Evolutionary conservation across 2,797 vertebrate genomes (phyloP).

Genomic region (Eutrigla gurnardus): DNA sequence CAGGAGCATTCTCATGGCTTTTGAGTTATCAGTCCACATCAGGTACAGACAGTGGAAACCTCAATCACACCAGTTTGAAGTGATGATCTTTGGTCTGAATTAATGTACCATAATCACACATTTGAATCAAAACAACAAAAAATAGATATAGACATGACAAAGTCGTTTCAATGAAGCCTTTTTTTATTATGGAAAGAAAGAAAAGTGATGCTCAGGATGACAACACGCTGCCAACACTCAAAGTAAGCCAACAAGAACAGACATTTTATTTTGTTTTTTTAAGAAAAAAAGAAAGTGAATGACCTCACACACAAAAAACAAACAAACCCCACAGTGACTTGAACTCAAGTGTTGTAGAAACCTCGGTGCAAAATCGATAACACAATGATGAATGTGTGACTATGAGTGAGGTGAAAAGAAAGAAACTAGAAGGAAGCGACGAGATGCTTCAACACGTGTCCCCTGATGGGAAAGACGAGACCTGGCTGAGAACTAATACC

Average conservation of each 20-base stretch:
- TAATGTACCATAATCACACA: slow-evolving; percentile 24
- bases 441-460: slow-evolving; percentile 18
- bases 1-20: slow-evolving; percentile 43
- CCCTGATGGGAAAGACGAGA: slow-evolving; percentile 68
- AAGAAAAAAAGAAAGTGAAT: slow-evolving; percentile 31
- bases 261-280: slow-evolving; percentile 20
- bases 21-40: slow-evolving; percentile 10
- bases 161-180: slow-evolving; percentile 71
- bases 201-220: slow-evolving; percentile 60
- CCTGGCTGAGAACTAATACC: slow-evolving; percentile 65
- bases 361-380: slow-evolving; percentile 76
- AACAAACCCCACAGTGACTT: slow-evolving; percentile 41
- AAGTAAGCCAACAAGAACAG: slow-evolving; percentile 56
- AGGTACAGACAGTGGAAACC: slow-evolving; percentile 24
- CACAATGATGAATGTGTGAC: slow-evolving; percentile 58
- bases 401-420: slow-evolving; percentile 58
- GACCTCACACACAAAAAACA: slow-evolving; percentile 30
- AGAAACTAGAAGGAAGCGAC: slow-evolving; percentile 43
- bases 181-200: slow-evolving; percentile 77
- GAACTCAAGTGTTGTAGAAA: slow-evolving; percentile 71
- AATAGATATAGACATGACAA: slow-evolving; percentile 46
- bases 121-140: background rate
- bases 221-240: slow-evolving; percentile 52
- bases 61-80: slow-evolving; percentile 31
- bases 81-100: slow-evolving; percentile 67